phyloP scores from a whole-genome alignment of 2,113 vertebrate genomes.

The Rutilus rutilus region DNA sequence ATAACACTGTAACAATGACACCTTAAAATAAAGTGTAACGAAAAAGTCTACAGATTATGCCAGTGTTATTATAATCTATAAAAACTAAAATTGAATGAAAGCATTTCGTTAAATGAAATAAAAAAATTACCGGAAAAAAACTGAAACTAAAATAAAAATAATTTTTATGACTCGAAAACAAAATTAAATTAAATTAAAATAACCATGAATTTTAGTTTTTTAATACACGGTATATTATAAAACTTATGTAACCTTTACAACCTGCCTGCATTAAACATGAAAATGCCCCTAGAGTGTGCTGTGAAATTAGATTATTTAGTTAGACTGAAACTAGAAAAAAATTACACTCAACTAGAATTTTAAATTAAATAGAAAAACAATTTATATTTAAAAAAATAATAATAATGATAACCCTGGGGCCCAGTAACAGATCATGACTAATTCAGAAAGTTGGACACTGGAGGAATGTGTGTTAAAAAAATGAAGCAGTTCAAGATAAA shows the following conservation, averaged over 20 bases:
- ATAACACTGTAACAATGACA: too few relatives aligned
- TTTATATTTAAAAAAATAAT: too few relatives aligned
- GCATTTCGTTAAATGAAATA: too few relatives aligned
- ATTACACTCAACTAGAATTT: background rate
- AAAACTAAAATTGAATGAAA: background rate
- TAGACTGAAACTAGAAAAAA: background rate
- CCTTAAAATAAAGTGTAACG: too few relatives aligned
- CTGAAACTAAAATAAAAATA: background rate
- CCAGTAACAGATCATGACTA: slow-evolving; percentile 3
- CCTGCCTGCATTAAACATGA: background rate
- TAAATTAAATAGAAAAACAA: background rate
- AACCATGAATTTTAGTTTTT: background rate
- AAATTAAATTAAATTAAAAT: background rate
- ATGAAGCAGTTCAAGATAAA: background rate
- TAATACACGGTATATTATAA: background rate
- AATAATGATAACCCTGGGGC: background rate
- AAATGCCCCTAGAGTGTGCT: background rate
- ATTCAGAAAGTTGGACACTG: slow-evolving; percentile 7
- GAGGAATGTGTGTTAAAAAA: background rate
- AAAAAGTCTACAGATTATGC: background rate
- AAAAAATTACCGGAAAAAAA: background rate
- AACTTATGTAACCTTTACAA: background rate
- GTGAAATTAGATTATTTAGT: background rate
- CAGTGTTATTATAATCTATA: background rate
- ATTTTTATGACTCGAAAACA: background rate